Evolutionary conservation across 2,113 vertebrate species (phyloP), one percentile per base, ranked within the genome.

Genomic region (Nycticryphes semicollaris): DNA sequence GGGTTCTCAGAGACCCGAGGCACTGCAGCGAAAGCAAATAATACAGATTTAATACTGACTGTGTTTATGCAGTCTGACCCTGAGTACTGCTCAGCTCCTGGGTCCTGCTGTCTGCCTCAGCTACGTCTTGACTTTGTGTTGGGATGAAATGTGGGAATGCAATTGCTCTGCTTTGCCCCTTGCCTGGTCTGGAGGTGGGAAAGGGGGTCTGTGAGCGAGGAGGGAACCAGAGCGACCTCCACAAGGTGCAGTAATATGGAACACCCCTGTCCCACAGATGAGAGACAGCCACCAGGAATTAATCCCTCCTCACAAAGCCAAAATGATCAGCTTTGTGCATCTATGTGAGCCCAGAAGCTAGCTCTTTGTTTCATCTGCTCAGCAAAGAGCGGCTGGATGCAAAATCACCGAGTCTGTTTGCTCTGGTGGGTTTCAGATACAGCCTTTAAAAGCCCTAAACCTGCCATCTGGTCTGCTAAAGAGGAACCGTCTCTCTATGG

Each of bases 21-120:
- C 83, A 75, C 79, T 41, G 84, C 60, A 47, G 83, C 1, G 0
- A 96, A 91, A 96, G 95, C 95, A 97, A 95, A 94, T 95, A 96
- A 94, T 93, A 89, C 39, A 9, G 80, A 92, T 94, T 96, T 95
- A 96, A 97, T 95, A 91, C 84, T 84, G 80, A 82, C 91, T 87
- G 87, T 97, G 94, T 96, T 96, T 97, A 96, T 96, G 91, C 84
- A 96, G 89, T 82, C 91, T 96, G 89, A 96, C 93, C 94, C 81
- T 14, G 45, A 84, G 81, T 82, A 93, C 66, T 10, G 6, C 81
- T 93, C 57, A 91, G 84, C 93, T 97, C 68, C 84, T 53, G 70
- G 62, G 74, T 89, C 84, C 63, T 87, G 84, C 84, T 56, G 62
- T 79, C 80, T 87, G 57, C 73, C 69, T 94, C 80, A 70, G 60